Base-by-base conservation (phyloP, 35 echinoderm and acorn worm genomes). In the Apostichopus japonicus region DNA sequence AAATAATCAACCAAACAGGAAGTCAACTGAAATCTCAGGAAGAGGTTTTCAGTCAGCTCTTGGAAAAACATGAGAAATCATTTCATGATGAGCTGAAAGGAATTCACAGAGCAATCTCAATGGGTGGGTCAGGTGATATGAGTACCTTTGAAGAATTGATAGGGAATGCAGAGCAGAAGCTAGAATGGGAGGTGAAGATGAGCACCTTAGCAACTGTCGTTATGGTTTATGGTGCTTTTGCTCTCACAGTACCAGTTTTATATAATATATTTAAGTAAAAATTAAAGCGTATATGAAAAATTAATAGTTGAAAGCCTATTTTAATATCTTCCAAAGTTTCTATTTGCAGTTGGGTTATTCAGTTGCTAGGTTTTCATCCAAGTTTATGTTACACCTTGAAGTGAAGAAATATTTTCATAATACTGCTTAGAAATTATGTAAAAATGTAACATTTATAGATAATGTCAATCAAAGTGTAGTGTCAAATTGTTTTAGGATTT, bases 141-240 rank as follows among this genome's bases (percentile, higher is more conserved):
- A 82, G 72, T 19, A 93, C 88, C 1, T 82, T 98, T 11, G 97
- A 96, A 77, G 93, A 99, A 70, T 70, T 99, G 27, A 23, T 99
- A 17, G 93, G 61, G 70, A 88, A 96, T 59, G 86, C 93, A 10
- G 93, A 94, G 23, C 84, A 95, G 71, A 99, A 96, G 87, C 83
- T 96, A 25, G 97, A 99, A 90, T 99, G 97, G 97, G 95, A 99
- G 70, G 92, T 99, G 65, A 99, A 99, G 88, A 96, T 99, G 97
- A 96, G 95, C 61, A 94, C 97, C 21, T 71, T 99, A 59, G 94
- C 95, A 23, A 99, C 97, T 63, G 97, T 99, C 5, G 97, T 99
- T 27, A 95, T 99, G 57, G 93, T 99, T 24, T 96, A 96, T 79
- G 97, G 97, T 87, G 97, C 97, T 51, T 99, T 99, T 94, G 97